Base-by-base conservation (phyloP, 2,888 invertebrate species). In the Anthophora plumipes region DNA sequence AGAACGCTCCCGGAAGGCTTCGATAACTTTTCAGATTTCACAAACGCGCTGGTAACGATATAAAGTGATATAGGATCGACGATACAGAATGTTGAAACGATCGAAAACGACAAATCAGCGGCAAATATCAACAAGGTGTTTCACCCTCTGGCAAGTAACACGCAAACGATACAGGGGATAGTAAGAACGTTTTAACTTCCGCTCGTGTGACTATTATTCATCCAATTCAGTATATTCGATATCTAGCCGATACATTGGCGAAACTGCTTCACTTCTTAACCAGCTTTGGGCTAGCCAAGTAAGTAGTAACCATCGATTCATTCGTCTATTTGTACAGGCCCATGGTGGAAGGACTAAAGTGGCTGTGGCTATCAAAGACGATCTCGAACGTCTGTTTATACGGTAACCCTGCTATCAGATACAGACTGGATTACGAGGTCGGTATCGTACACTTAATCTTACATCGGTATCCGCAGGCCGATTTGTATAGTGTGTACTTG, bases 341-440 rank as follows among this genome's bases (percentile, higher is more conserved):
- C 57, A 67, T 46, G 61, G 63, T 1, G 31, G 78, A 41, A 55
- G 75, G 61, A 70, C 78, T 80, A 79, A 86, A 86, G 83, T 83
- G 80, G 80, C 84, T 76, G 78, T 67, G 75, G 71, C 66, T 86
- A 85, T 86, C 87, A 70, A 79, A 79, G 76, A 59, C 78, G 77
- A 86, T 86, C 87, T 83, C 83, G 80, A 79, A 76, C 76, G 85
- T 85, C 80, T 85, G 83, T 86, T 86, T 86, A 87, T 86, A 86
- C 80, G 83, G 83, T 79, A 86, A 86, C 84, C 75, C 63, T 63
- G 78, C 83, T 86, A 86, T 86, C 87, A 86, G 86, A 86, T 86
- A 76, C 86, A 86, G 83, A 81, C 83, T 79, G 85, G 86, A 86
- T 86, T 86, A 86, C 83, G 83, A 86, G 82, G 83, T 76, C 85